Evolutionary conservation across 2,888 invertebrate genomes (phyloP), one percentile per base, ranked within the genome.

Genomic region (Ophion obscuratus): DNA sequence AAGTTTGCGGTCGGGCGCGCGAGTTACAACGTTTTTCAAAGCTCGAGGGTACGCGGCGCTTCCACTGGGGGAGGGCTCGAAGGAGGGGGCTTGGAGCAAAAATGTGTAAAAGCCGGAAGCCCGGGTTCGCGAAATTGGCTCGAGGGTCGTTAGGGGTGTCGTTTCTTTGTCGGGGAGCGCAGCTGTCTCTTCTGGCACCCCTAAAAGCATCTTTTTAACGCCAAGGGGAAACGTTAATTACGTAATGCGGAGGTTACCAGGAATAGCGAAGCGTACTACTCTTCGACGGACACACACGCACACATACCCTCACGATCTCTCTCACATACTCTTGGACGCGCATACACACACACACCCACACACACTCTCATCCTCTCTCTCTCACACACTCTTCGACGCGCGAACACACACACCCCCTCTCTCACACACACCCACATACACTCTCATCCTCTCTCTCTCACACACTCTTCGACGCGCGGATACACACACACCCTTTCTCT

Each of bases 221-320:
- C 57, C 71, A 24, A 64, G 57, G 73, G 73, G 66, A 80, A 80
- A 80, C 80, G 80, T 80, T 80, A 80, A 80, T 80, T 80, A 66
- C 80, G 80, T 80, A 73, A 80, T 80, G 64, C 73, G 57, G 67
- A 61, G 17, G 36, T 40, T 64, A 36, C 47, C 31, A 4, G 47
- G 36, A 79, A 71, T 70, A 31, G 78, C 7, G 62, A 61, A 44
- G 61, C 59, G 59, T 44, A 70, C 10, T 20, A 67, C 36, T 24
- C 61, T 79, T 70, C 79, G 70, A 71, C 70, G 59, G 47, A 68
- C 31, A 40, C 74, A 24, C 44, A 44, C 27, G 2, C 27, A 27
- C 27, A 27, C 31, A 31, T 0, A 31, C 31, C 2, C 31, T 4
- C 31, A 31, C 31, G 4, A 2, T 31, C 31, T 31, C 31, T 31